phyloP scores from a whole-genome alignment of 2,888 invertebrate species.

The Callosobruchus maculatus region DNA sequence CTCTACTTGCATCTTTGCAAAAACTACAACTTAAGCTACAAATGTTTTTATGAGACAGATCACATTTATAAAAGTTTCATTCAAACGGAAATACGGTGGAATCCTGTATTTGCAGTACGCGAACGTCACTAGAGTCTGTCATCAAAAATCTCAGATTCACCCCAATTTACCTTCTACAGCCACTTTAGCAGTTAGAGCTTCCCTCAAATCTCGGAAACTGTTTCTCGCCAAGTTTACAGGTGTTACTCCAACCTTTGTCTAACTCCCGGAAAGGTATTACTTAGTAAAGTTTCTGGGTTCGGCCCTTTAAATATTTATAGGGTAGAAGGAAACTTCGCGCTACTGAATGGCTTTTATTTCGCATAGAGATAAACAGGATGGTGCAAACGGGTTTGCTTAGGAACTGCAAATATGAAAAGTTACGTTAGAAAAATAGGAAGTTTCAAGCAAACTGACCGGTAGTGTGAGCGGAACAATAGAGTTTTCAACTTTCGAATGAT shows the following conservation, averaged over 20 bases:
- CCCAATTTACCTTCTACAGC: background rate
- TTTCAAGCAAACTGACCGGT: background rate
- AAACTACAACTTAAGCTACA: too few relatives aligned
- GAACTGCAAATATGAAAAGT: background rate
- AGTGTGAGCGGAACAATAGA: background rate
- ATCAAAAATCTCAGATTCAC: background rate
- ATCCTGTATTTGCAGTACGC: background rate
- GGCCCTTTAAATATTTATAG: background rate
- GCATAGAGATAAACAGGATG: background rate
- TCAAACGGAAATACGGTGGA: too few relatives aligned
- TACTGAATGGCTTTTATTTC: background rate
- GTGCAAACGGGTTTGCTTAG: background rate
- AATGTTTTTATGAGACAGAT: too few relatives aligned
- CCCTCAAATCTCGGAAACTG: background rate
- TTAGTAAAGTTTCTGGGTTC: background rate
- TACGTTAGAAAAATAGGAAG: background rate
- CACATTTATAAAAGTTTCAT: too few relatives aligned
- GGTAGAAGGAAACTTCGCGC: background rate
- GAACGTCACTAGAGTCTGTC: background rate
- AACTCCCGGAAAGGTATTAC: background rate
- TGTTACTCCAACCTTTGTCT: background rate
- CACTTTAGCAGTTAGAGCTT: background rate
- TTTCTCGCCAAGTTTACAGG: background rate
- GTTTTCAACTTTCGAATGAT: background rate
- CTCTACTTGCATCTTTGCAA: too few relatives aligned